Evolutionary conservation across 2,797 vertebrate genomes (phyloP).

Genomic region (Semaprochilodus insignis): DNA sequence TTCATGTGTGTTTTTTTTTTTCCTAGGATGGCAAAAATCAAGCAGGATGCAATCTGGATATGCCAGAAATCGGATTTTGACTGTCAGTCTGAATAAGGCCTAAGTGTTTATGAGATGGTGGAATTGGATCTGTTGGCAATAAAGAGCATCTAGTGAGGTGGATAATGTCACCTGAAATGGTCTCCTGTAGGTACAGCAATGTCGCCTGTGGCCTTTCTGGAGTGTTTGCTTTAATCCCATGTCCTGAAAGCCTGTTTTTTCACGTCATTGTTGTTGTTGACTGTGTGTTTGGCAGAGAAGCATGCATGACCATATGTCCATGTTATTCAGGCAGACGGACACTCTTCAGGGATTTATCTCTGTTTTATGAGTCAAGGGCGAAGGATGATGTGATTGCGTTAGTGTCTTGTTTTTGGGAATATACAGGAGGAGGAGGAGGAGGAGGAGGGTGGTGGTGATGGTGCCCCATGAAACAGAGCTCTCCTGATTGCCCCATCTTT

Average conservation of each 20-base stretch:
- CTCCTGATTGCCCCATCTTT: no score
- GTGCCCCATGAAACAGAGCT: not conserved
- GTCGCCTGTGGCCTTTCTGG: not conserved
- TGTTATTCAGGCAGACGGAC: conserved; percentile 38
- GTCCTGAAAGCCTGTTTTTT: conserved; percentile 21
- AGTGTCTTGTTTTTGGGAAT: not conserved
- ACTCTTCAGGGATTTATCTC: conserved; percentile 33
- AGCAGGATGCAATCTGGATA: no score
- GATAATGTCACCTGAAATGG: not conserved
- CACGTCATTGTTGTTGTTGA: conserved; percentile 19
- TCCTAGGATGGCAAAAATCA: no score
- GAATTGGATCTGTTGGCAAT: no score
- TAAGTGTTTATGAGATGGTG: no score
- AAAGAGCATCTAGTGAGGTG: no score
- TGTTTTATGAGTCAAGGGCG: conserved; percentile 11
- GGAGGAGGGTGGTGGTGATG: not conserved
- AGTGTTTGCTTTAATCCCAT: conserved; percentile 12
- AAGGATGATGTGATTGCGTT: conserved; percentile 1
- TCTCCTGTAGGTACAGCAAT: not conserved
- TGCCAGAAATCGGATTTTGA: no score
- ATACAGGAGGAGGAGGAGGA: no score
- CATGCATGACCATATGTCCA: conserved; percentile 46
- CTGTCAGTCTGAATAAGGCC: no score
- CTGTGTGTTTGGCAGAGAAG: conserved; percentile 42
- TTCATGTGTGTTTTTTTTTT: no score